Percentiles rank a stretch among this genome's conserved stretches.
phyloP scores from a whole-genome alignment of 2,113 vertebrate species.

The Colinus virginianus region DNA sequence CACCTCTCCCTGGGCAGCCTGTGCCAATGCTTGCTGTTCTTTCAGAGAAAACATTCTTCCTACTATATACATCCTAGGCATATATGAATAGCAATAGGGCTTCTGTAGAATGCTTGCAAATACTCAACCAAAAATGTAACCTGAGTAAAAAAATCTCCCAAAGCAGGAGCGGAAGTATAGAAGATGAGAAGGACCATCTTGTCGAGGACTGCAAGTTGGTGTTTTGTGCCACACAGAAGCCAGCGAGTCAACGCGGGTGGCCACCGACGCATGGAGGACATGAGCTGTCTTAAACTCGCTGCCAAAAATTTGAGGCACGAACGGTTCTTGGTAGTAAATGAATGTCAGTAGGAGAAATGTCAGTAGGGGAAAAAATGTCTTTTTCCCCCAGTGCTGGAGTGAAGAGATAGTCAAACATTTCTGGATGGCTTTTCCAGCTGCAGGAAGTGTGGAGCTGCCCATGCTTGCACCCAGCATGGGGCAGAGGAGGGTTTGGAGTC shows the following conservation, averaged over 20 bases:
- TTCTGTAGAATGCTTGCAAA: conserved; percentile 5
- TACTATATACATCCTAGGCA: neutral
- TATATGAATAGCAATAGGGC: neutral
- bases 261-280: neutral
- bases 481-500: neutral
- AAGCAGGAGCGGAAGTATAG: neutral
- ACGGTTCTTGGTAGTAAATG: neutral
- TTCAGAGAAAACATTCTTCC: no score
- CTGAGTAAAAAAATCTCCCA: neutral
- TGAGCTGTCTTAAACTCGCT: neutral
- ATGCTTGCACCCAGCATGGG: rapidly evolving
- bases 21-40: no score
- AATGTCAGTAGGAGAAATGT: rapidly evolving
- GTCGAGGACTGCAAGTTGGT: neutral
- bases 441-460: rapidly evolving
- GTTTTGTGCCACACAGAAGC: neutral
- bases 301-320: neutral
- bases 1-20: no score
- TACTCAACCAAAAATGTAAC: neutral
- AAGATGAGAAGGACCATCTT: neutral
- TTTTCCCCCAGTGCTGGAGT: neutral
- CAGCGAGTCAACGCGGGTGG: neutral
- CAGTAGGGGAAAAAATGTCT: rapidly evolving
- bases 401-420: neutral
- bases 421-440: neutral